phyloP scores from a whole-genome alignment of 2,888 invertebrate species.

The Escarpia spicata region DNA sequence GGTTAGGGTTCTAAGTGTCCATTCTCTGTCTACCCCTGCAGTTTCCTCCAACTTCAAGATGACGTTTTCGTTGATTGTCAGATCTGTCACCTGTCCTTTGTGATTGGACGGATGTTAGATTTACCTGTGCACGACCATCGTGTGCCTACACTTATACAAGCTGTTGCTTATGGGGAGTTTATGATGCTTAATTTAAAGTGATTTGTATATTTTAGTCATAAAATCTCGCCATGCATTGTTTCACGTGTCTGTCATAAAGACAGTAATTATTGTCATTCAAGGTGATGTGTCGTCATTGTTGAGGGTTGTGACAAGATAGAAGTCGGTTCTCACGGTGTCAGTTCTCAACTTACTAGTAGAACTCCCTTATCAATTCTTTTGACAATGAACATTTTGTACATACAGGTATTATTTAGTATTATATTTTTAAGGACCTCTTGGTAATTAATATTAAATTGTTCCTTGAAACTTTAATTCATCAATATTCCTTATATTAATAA shows the following conservation, averaged over 20 bases:
- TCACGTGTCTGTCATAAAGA: background rate
- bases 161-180: background rate
- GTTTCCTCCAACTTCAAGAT: background rate
- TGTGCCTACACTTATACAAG: background rate
- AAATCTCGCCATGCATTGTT: background rate
- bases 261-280: background rate
- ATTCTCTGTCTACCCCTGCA: background rate
- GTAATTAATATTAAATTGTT: background rate
- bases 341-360: background rate
- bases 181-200: slow-evolving; percentile 2
- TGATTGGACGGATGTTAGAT: background rate
- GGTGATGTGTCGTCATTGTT: background rate
- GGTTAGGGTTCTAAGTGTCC: background rate
- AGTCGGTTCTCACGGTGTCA: background rate
- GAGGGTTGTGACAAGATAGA: background rate
- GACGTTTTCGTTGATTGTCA: background rate
- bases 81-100: background rate
- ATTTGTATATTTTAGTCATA: slow-evolving; percentile 11
- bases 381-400: background rate
- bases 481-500: no score
- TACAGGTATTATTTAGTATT: background rate
- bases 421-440: background rate
- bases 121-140: background rate
- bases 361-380: background rate
- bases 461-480: no score